These are phyloP conservation scores for Molanna angustata DNA, from an alignment of 2,888 invertebrate species.

Conservation along the genomic window DNA sequence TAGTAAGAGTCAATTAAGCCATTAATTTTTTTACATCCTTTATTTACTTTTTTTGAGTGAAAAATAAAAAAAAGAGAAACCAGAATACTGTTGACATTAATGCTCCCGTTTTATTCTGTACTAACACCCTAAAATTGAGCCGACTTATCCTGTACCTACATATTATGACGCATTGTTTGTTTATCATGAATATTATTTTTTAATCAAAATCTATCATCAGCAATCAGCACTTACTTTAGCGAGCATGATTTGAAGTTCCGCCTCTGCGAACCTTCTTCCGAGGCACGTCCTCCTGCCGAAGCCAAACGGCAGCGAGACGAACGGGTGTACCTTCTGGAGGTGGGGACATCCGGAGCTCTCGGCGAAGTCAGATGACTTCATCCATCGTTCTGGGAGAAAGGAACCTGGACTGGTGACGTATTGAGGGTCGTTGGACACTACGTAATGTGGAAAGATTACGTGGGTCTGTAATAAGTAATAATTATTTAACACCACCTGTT, in stretches of 20 bases:
- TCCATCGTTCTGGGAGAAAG: conserved; percentile 77
- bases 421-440: conserved; percentile 68
- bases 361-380: conserved; percentile 51
- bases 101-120: too few species aligned
- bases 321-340: conserved; percentile 59
- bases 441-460: conserved; percentile 75
- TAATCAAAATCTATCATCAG: too few species aligned
- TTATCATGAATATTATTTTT: too few species aligned
- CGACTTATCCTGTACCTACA: too few species aligned
- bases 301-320: conserved; percentile 73
- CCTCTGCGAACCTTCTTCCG: conserved; percentile 78
- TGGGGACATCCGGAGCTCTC: conserved; percentile 18
- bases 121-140: too few species aligned
- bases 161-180: too few species aligned
- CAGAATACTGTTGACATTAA: too few species aligned
- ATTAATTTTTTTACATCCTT: too few species aligned
- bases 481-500: too few species aligned
- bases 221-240: conserved; percentile 74
- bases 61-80: too few species aligned
- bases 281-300: conserved; percentile 75
- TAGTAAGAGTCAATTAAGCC: too few species aligned
- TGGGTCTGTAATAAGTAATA: conserved; percentile 61
- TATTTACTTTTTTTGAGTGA: too few species aligned
- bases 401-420: conserved; percentile 69
- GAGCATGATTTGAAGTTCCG: conserved; percentile 69